Conservation (phyloP, 2,113 vertebrate genomes). For the Oostethus manadensis region DNA sequence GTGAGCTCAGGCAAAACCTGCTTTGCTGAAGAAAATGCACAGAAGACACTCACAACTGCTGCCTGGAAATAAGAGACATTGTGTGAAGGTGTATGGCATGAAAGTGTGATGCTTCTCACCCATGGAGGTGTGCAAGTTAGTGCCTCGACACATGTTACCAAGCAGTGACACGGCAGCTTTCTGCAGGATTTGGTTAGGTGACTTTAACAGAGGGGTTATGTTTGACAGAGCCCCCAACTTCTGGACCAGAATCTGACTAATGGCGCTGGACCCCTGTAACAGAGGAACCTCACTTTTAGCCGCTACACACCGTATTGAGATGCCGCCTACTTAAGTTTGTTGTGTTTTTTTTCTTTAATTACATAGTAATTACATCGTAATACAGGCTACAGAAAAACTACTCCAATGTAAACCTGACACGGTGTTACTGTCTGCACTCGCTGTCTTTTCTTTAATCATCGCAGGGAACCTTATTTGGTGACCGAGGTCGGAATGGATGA, state of each 20-base stretch:
- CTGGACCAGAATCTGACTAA: conserved; percentile 81
- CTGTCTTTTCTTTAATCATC: too few species aligned
- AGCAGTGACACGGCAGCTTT: conserved; percentile 78
- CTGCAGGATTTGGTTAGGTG: conserved; percentile 71
- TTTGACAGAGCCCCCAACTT: conserved; percentile 75
- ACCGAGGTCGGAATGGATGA: too few species aligned
- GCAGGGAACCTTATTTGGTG: too few species aligned
- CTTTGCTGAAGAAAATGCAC: conserved; percentile 60
- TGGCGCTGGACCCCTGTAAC: conserved; percentile 76
- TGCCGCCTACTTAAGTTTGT: not conserved
- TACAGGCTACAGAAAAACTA: too few species aligned
- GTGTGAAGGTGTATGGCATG: not conserved
- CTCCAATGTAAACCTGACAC: too few species aligned
- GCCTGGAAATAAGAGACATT: not conserved
- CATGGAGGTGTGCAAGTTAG: conserved; percentile 73
- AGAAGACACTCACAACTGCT: not conserved
- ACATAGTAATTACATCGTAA: too few species aligned
- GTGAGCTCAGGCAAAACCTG: conserved; percentile 80
- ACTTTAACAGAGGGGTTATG: conserved; percentile 75
- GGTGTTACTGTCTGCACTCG: too few species aligned
- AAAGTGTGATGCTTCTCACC: conserved; percentile 63
- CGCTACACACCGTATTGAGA: not conserved
- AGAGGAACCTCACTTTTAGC: not conserved
- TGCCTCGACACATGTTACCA: conserved; percentile 82
- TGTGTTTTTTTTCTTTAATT: not conserved